Evolutionary conservation across 2,797 vertebrate genomes (phyloP).

Genomic region (Cirrhinus mrigala): DNA sequence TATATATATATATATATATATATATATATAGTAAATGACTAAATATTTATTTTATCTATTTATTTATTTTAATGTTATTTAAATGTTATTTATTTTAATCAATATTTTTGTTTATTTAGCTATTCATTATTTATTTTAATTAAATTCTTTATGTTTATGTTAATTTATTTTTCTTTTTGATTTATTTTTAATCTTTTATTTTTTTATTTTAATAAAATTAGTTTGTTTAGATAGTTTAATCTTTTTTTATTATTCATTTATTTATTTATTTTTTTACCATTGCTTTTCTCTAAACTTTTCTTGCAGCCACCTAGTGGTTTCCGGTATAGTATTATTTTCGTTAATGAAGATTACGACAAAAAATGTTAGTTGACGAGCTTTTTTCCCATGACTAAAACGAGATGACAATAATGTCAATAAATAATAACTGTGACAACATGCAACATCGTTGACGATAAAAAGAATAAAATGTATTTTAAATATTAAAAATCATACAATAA

Average conservation of each 20-base stretch:
- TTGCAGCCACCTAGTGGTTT: neutral
- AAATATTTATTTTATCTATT: neutral
- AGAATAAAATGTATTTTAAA: no score
- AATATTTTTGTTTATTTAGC: neutral
- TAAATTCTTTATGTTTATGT: neutral
- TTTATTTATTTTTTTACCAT: neutral
- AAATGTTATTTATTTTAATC: neutral
- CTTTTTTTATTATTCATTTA: neutral
- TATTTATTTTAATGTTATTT: neutral
- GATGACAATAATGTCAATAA: no score
- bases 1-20: neutral
- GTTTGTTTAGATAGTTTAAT: neutral
- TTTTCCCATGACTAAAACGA: no score
- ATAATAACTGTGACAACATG: no score
- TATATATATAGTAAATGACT: neutral
- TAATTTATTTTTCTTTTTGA: neutral
- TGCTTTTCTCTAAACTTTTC: neutral
- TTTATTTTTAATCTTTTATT: neutral
- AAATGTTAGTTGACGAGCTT: no score
- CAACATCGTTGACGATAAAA: no score
- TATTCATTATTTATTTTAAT: neutral
- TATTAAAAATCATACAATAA: no score
- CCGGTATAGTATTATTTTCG: no score
- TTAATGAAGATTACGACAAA: no score
- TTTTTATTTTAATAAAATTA: neutral